Conservation (phyloP, 2,113 vertebrate species). For the Microtus montanus region DNA sequence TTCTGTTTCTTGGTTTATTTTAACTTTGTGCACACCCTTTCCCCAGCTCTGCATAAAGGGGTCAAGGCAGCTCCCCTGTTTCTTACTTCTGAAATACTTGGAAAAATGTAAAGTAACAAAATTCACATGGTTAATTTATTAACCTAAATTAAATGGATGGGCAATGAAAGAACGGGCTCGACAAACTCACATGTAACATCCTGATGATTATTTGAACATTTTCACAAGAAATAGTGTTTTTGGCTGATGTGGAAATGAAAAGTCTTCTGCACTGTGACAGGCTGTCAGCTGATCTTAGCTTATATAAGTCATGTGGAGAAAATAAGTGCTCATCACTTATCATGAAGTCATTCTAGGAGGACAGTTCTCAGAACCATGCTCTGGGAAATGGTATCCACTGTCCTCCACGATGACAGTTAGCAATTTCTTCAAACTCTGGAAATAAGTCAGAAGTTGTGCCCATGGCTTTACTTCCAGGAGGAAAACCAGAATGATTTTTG, state of each 20-base stretch:
- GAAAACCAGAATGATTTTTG: background rate
- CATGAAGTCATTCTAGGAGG: background rate
- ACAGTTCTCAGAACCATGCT: background rate
- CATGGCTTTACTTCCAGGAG: slow-evolving; percentile 55
- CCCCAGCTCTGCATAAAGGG: accelerated
- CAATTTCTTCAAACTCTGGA: background rate
- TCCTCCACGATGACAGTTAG: background rate
- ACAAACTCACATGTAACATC: background rate
- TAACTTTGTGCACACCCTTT: background rate
- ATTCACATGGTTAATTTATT: background rate
- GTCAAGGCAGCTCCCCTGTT: background rate
- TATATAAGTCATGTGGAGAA: background rate
- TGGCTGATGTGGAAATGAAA: background rate
- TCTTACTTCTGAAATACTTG: background rate
- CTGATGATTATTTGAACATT: background rate
- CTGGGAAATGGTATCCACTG: background rate
- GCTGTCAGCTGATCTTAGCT: slow-evolving; percentile 6
- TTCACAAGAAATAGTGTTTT: background rate
- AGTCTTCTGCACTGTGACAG: background rate
- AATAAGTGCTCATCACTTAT: slow-evolving; percentile 42
- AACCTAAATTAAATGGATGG: background rate
- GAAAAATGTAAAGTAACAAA: background rate
- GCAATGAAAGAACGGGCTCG: background rate
- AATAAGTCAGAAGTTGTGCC: background rate
- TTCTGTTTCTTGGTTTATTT: background rate